phyloP scores from a whole-genome alignment of 64 coral and sea anemone genomes.

The Astreopora myriophthalma region DNA sequence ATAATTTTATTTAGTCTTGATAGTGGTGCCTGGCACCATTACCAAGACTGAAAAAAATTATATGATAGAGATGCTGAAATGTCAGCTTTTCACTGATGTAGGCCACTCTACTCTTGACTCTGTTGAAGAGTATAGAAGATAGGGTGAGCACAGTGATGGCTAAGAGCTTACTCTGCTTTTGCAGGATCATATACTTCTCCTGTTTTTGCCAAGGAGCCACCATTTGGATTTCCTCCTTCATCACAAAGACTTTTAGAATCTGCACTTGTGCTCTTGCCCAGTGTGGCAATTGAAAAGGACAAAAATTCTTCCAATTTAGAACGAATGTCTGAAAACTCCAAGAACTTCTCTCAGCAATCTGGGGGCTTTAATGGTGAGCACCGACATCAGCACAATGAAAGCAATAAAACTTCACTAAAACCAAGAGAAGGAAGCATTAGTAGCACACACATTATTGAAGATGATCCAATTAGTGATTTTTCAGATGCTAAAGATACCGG shows the following conservation, averaged over 20 bases:
- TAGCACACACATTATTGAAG: not conserved
- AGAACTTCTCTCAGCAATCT: slow-evolving; percentile 2
- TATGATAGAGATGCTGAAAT: no score
- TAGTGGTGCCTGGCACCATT: no score
- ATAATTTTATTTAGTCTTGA: no score
- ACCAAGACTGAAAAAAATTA: no score
- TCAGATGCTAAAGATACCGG: slow-evolving; percentile 20
- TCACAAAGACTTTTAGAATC: slow-evolving; percentile 81
- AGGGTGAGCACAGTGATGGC: no score
- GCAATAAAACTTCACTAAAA: not conserved
- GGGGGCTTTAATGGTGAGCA: not conserved
- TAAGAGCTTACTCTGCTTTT: not conserved
- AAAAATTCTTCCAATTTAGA: not conserved
- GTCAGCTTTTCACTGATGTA: no score
- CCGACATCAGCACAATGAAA: not conserved
- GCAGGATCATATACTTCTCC: slow-evolving; percentile 58
- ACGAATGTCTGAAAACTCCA: not conserved
- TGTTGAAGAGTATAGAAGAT: no score
- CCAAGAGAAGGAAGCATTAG: not conserved
- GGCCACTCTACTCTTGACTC: no score
- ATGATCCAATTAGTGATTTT: slow-evolving; percentile 18
- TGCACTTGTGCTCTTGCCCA: slow-evolving; percentile 64
- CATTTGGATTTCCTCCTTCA: slow-evolving; percentile 87
- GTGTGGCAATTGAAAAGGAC: not conserved
- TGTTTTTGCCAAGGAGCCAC: slow-evolving; percentile 52